These are phyloP conservation scores for Chrysolina haemoptera DNA, from an alignment of 2,888 invertebrate species.

Conservation along the genomic window DNA sequence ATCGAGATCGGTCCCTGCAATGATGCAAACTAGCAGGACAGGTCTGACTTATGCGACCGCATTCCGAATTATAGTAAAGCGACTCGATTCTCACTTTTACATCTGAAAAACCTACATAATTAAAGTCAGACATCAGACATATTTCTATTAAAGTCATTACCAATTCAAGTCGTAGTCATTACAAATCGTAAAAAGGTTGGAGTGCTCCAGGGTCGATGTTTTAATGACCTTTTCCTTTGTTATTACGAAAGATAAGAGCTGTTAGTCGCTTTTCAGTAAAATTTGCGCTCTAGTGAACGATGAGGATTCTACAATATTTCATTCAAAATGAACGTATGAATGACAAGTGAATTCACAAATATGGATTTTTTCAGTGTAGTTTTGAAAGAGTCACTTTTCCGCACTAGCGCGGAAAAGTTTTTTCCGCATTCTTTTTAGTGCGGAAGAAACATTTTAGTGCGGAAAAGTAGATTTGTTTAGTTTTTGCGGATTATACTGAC, in stretches of 20 bases:
- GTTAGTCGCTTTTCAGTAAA: neutral
- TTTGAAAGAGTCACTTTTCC: too few relatives aligned
- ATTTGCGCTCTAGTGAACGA: neutral
- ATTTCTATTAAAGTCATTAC: conserved; percentile 46
- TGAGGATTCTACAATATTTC: neutral
- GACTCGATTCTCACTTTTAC: conserved; percentile 53
- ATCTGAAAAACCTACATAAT: conserved; percentile 54
- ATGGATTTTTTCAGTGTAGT: too few relatives aligned
- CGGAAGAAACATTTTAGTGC: too few relatives aligned
- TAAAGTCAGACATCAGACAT: conserved; percentile 51
- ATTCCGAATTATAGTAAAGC: conserved; percentile 56
- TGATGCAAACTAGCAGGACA: conserved; percentile 18
- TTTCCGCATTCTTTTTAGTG: too few relatives aligned
- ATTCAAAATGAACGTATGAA: neutral
- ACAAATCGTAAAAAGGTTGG: conserved; percentile 25
- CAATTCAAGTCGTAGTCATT: conserved; percentile 30
- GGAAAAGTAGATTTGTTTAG: too few relatives aligned
- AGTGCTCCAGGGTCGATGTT: conserved; percentile 40
- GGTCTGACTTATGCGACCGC: conserved; percentile 49
- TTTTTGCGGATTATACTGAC: too few relatives aligned
- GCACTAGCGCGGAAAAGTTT: too few relatives aligned
- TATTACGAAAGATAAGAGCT: conserved; percentile 7
- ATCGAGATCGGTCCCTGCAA: conserved; percentile 26
- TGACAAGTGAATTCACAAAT: too few relatives aligned
- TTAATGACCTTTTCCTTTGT: conserved; percentile 25